Percentiles rank a stretch among this genome's conserved stretches.
phyloP scores from a whole-genome alignment of 2,888 invertebrate species.

The Cancer borealis region DNA sequence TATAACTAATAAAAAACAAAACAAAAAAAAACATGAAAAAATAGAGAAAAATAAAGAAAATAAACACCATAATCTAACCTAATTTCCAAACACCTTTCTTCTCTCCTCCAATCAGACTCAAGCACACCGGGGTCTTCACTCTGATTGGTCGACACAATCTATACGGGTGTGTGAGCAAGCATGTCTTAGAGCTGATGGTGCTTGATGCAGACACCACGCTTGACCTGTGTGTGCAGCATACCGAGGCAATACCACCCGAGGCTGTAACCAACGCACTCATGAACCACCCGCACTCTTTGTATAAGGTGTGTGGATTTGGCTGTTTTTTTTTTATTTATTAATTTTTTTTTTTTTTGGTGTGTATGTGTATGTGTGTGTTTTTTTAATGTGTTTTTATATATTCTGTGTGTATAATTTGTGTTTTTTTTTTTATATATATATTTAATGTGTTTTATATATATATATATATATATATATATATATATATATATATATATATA shows the following conservation, averaged over 20 bases:
- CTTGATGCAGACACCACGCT: constrained; percentile 91
- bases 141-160: constrained; percentile 91
- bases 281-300: constrained; percentile 83
- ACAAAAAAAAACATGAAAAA: neutral
- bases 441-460: too few relatives aligned
- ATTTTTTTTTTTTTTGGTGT: too few relatives aligned
- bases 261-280: constrained; percentile 90
- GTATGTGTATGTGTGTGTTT: too few relatives aligned
- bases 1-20: neutral
- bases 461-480: too few relatives aligned
- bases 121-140: constrained; percentile 93
- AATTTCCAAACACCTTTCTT: neutral
- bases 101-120: constrained; percentile 79
- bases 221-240: constrained; percentile 88
- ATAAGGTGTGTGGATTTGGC: neutral
- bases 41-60: too few relatives aligned
- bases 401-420: too few relatives aligned
- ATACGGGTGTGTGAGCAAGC: constrained; percentile 90
- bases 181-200: constrained; percentile 93
- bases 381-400: too few relatives aligned
- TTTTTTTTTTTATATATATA: too few relatives aligned
- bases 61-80: neutral
- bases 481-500: too few relatives aligned
- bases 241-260: constrained; percentile 85
- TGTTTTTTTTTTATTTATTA: neutral